Base-by-base conservation (phyloP, 2,797 vertebrate species). In the Nannoperca obscura region DNA sequence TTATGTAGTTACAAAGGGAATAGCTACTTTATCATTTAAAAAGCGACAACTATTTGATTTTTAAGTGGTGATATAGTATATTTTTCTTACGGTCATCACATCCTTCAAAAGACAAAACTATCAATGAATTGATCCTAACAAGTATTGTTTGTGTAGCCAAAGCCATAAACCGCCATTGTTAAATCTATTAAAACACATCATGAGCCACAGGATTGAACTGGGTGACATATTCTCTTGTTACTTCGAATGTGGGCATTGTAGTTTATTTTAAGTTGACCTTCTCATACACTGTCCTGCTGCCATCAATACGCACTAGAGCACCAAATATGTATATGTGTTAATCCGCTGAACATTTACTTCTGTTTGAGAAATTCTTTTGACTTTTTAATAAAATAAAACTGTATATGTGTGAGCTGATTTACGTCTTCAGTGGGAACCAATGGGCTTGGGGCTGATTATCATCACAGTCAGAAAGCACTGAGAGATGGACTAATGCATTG, bases 341-440 rank as follows among this genome's bases (percentile, higher is more conserved):
- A 20, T 50, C 59, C 10, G 11, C 27, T 69, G 15, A 67, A 59
- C 71, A 64, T 32, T 40, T 17, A 65, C 58, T 67, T 14, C 13
- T 12, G 12, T 58, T 63, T 38, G 7, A 68, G 67, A 68, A 66
- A 57, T 8, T 53, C 5, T 40, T 40, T 7, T 6, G 32, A 4
- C 15, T 24, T 55, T 53, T 34, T 32, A 44, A 13, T 27, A 72
- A 68, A 57, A 11, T 57, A 11, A 75, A 68, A 60, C 9, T 34
- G 17, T 5, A 1, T 4, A 49, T 72, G 12, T 72, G 30, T 60
- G 66, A 55, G 53, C 52, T 2, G 19, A 65, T 70, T n/a, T 64
- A 55, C 59, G n/a, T 49, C 17, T 53, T 64, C 0, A 4, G 46
- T 50, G 20, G 24, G n/a, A 49, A 42, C 15, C 14, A 52, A 4